Base-by-base conservation (phyloP, 2,113 vertebrate species). In the Cettia cetti region DNA sequence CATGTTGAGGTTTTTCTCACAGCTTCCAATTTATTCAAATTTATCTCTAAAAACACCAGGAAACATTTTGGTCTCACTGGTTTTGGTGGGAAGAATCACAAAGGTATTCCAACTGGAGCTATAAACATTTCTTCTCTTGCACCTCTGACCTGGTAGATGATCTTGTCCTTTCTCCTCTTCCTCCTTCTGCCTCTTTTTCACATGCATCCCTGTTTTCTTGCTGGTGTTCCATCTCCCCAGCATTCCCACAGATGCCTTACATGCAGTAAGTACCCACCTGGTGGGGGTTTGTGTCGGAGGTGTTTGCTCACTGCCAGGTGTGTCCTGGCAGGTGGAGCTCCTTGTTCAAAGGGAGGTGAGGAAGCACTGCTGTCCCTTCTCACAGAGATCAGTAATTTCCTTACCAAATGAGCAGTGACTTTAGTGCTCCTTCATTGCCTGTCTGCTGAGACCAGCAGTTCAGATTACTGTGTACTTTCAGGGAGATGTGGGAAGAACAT, bases 251-350 rank as follows among this genome's bases (percentile, higher is more conserved):
- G 69, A 13, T 0, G 2, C 50, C 66, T 77, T 6, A 30, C 0
- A 0, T 11, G 42, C 54, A 1, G 5, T 18, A 57, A 69, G 61
- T n/a, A 52, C 49, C n/a, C 85, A 20, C 49, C 74, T 17, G 53
- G 50, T 23, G 60, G 50, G 81, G 74, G 52, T 80, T 92, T 66
- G 30, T 71, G 27, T 54, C 8, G 5, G 26, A 57, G 42, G 26
- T 4, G 1, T 80, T 61, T 63, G 69, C 64, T 93, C 1, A 0
- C 64, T 74, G 21, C 71, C 39, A 0, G 0, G 33, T 15, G 19
- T 40, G 33, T 50, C 42, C 54, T 83, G 68, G 72, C 76, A 90
- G 72, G 44, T 39, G 33, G 52, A 33, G 26, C 59, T 68, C 37
- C 60, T 47, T 31, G 64, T 57, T 71, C 39, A 49, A 45, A 84